phyloP scores from a whole-genome alignment of 2,797 vertebrate species.

The Phataginus tetradactyla region DNA sequence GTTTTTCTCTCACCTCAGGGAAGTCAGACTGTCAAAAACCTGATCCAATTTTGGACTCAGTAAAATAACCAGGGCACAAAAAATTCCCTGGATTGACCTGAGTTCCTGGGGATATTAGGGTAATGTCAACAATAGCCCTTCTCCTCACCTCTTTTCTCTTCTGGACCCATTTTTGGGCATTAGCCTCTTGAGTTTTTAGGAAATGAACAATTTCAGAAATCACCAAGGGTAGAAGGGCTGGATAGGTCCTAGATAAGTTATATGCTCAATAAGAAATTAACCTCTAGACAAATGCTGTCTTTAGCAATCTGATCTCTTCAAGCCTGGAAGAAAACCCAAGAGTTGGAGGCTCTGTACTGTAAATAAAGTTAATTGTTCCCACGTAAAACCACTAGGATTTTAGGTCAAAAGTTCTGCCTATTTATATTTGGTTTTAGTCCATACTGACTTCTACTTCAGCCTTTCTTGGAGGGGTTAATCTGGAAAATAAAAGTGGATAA shows the following conservation, averaged over 20 bases:
- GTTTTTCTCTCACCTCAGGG: neutral
- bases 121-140: neutral
- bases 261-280: neutral
- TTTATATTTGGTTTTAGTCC: neutral
- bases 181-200: conserved; percentile 21
- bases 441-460: neutral
- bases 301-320: neutral
- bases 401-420: neutral
- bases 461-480: neutral
- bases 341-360: neutral
- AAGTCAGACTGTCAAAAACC: conserved; percentile 40
- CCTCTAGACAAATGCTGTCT: neutral
- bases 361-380: neutral
- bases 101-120: neutral
- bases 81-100: conserved; percentile 1
- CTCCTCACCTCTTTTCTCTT: neutral
- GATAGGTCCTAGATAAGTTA: neutral
- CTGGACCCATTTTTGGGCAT: neutral
- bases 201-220: conserved; percentile 19
- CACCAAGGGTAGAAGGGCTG: neutral
- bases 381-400: neutral
- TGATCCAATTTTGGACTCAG: conserved; percentile 45
- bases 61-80: conserved; percentile 29
- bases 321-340: neutral
- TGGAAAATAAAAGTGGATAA: neutral